Percentiles rank a stretch among this genome's conserved stretches.
These are phyloP conservation scores for Galeopsomyia nigrocyanea DNA, from an alignment of 2,888 invertebrate genomes.

Conservation along the genomic window DNA sequence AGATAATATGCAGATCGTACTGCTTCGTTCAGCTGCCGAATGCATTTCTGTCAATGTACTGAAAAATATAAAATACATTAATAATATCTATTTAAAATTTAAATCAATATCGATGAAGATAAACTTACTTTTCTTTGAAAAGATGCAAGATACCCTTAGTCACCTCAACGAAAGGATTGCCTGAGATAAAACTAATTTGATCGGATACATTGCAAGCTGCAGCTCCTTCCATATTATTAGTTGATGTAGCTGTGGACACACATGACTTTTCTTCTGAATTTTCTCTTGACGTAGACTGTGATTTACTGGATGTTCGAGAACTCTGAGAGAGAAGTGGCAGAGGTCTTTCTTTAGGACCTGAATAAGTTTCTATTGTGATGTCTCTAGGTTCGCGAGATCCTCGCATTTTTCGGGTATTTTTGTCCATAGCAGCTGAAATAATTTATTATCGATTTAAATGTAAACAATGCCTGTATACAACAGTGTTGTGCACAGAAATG, in stretches of 20 bases:
- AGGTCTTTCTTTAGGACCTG: constrained; percentile 75
- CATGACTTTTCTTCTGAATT: constrained; percentile 60
- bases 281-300: constrained; percentile 53
- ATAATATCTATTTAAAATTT: constrained; percentile 9
- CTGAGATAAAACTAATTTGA: constrained; percentile 82
- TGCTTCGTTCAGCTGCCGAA: constrained; percentile 78
- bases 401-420: constrained; percentile 70
- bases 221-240: constrained; percentile 50
- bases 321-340: constrained; percentile 53
- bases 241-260: constrained; percentile 50
- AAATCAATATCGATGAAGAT: constrained; percentile 1
- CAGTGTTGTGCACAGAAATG: no score
- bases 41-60: constrained; percentile 83
- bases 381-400: constrained; percentile 79
- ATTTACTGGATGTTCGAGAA: constrained; percentile 53
- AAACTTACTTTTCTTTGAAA: constrained; percentile 93
- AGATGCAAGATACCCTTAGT: constrained; percentile 97
- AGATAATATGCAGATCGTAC: constrained; percentile 88
- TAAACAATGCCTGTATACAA: no score
- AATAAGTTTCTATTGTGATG: constrained; percentile 85
- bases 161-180: constrained; percentile 97
- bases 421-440: constrained; percentile 46
- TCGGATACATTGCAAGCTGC: constrained; percentile 58
- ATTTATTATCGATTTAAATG: constrained; percentile 9
- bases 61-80: constrained; percentile 53